Conservation (phyloP, 2,797 vertebrate genomes). For the Tenualosa ilisha region DNA sequence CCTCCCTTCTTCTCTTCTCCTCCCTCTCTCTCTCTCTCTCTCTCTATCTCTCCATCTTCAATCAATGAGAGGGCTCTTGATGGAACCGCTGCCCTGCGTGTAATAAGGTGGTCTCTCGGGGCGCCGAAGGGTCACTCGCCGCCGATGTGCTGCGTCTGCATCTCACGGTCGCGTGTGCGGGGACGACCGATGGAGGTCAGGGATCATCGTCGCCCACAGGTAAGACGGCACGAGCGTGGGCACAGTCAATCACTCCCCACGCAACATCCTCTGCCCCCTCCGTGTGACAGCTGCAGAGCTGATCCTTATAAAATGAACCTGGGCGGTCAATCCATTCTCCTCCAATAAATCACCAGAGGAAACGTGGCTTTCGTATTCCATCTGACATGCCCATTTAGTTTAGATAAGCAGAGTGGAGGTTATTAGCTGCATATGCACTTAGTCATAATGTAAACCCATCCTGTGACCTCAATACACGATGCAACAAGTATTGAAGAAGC, state of each 20-base stretch:
- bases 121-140: background rate
- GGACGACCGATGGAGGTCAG: background rate
- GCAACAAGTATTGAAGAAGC: too few species aligned
- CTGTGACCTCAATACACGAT: background rate
- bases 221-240: background rate
- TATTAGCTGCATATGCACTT: background rate
- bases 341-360: background rate
- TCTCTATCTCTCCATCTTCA: background rate
- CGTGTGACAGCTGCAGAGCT: background rate
- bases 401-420: background rate
- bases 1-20: background rate
- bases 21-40: background rate
- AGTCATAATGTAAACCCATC: background rate
- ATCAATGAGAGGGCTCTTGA: background rate
- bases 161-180: background rate
- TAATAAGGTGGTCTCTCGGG: background rate
- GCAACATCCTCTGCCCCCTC: background rate
- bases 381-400: background rate
- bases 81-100: background rate
- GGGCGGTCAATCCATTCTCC: background rate
- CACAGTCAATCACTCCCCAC: background rate
- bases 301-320: slow-evolving; percentile 1
- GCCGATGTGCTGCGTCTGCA: background rate
- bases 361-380: slow-evolving; percentile 13
- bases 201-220: background rate